A percentile compares a stretch with the other conserved stretches of the same genome.
Conservation (phyloP, 37 sponge, comb jelly and placozoan genomes). For the Hexactinellida sp. region DNA sequence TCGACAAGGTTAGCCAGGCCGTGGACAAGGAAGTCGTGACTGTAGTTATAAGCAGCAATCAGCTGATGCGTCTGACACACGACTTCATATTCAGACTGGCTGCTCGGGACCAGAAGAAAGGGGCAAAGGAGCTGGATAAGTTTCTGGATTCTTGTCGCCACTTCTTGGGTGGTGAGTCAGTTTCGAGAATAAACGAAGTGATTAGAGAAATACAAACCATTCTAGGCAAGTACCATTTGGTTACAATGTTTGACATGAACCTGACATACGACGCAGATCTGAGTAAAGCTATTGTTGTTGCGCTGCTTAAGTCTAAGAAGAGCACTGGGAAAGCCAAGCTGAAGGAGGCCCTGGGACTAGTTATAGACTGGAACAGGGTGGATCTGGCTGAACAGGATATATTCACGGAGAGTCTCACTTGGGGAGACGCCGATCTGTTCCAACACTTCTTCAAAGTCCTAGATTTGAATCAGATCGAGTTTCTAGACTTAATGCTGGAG, state of each 20-base stretch:
- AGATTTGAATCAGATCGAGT: neutral
- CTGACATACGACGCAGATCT: neutral
- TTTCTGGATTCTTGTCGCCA: neutral
- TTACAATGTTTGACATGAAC: slow-evolving; percentile 11
- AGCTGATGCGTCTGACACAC: neutral
- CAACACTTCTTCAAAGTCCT: neutral
- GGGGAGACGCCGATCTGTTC: neutral
- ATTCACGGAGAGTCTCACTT: neutral
- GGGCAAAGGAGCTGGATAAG: neutral
- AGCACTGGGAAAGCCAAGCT: neutral
- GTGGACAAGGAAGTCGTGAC: neutral
- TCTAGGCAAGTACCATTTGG: neutral
- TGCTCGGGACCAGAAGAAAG: neutral
- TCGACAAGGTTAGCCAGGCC: neutral
- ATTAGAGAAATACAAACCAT: neutral
- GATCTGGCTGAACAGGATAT: slow-evolving; percentile 1
- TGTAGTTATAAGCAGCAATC: neutral
- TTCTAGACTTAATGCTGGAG: slow-evolving; percentile 9
- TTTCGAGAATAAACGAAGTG: neutral
- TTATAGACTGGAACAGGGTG: neutral
- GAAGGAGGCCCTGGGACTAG: neutral
- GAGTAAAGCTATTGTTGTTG: slow-evolving; percentile 2
- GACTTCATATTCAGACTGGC: neutral
- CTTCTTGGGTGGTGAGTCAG: neutral
- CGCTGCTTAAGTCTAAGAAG: neutral